Percentiles rank a stretch among this genome's conserved stretches.
phyloP scores from a whole-genome alignment of 2,113 vertebrate genomes.

The Semicossyphus pulcher region DNA sequence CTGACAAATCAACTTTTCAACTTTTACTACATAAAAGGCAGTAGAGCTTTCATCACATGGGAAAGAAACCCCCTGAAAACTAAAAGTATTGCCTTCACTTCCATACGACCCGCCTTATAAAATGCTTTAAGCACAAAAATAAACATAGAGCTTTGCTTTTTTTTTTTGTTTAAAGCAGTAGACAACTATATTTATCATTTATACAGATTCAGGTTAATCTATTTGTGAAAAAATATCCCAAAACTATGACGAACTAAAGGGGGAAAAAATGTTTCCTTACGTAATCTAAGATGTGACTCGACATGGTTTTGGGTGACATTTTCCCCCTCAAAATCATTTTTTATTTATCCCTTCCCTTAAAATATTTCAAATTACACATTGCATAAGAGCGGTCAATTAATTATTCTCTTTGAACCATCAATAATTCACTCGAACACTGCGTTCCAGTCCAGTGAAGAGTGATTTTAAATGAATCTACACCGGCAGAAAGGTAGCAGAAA shows the following conservation, averaged over 20 bases:
- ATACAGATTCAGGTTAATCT: too few relatives aligned
- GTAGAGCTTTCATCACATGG: neutral
- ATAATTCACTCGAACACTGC: conserved; percentile 34
- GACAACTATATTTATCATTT: too few relatives aligned
- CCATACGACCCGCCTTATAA: too few relatives aligned
- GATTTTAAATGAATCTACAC: neutral
- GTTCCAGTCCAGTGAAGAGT: neutral
- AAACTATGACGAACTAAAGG: neutral
- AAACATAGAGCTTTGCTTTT: too few relatives aligned
- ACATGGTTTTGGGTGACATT: neutral
- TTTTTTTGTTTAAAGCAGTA: too few relatives aligned
- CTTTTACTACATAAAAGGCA: neutral
- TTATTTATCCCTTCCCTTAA: conserved; percentile 33
- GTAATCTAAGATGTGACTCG: conserved; percentile 11
- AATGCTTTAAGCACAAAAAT: too few relatives aligned
- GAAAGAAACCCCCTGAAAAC: neutral
- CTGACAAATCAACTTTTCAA: conserved; percentile 14
- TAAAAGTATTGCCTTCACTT: too few relatives aligned
- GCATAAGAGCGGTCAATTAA: conserved; percentile 28
- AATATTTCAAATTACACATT: conserved; percentile 33
- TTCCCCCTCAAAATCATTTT: conserved; percentile 4
- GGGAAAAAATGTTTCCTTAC: neutral
- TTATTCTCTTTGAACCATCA: conserved; percentile 50
- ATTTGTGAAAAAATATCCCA: neutral
- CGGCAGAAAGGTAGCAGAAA: conserved; percentile 1